These are phyloP conservation scores for Arizona elegans DNA, from an alignment of 2,113 vertebrate genomes.

Conservation along the genomic window DNA sequence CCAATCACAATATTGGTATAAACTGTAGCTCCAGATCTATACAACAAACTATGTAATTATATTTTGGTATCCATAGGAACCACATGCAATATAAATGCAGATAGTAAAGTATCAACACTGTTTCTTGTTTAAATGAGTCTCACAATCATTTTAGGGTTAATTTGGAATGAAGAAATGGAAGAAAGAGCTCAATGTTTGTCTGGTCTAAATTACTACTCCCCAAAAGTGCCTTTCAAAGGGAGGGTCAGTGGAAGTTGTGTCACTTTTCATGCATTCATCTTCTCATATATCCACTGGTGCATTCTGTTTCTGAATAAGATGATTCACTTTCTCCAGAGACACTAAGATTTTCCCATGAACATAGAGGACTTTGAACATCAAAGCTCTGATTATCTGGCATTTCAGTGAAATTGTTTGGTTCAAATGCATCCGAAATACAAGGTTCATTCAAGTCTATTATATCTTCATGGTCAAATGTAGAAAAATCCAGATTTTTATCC, in stretches of 20 bases:
- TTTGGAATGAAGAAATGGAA: neutral
- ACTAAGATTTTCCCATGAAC: neutral
- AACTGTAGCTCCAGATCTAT: neutral
- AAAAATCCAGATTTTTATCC: rapidly evolving
- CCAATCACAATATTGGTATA: neutral
- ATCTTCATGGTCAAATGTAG: neutral
- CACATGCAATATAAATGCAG: neutral
- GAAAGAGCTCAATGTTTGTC: neutral
- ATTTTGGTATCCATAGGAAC: neutral
- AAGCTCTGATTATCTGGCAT: neutral
- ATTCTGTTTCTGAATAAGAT: constrained; percentile 19
- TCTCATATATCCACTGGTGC: constrained; percentile 57
- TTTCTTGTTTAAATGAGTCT: neutral
- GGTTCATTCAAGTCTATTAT: neutral
- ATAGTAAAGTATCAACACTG: neutral
- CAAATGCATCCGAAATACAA: rapidly evolving
- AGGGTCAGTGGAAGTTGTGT: neutral
- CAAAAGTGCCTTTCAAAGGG: neutral
- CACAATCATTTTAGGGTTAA: neutral
- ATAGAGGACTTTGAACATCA: rapidly evolving
- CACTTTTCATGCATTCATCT: constrained; percentile 51
- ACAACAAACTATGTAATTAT: neutral
- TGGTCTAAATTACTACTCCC: neutral
- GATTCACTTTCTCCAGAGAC: constrained; percentile 45
- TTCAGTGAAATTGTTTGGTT: neutral